Evolutionary conservation across 2,113 vertebrate genomes (phyloP).

Genomic region (Prunella fulvescens): DNA sequence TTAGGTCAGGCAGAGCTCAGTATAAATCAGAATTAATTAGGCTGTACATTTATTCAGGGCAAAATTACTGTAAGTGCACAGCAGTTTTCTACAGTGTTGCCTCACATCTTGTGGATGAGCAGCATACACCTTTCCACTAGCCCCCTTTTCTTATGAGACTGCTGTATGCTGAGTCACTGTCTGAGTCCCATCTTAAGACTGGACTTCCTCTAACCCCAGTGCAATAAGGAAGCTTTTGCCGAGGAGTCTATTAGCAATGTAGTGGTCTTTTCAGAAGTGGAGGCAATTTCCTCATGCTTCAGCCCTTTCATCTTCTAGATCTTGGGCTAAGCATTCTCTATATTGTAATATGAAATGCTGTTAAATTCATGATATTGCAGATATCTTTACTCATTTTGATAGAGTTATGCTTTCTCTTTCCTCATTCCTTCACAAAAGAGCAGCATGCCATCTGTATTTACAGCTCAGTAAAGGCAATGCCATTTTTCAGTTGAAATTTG

Average conservation of each 20-base stretch:
- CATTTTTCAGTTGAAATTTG: not conserved
- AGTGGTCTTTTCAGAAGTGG: not conserved
- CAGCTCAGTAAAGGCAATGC: not conserved
- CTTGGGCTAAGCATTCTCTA: not conserved
- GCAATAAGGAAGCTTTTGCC: not conserved
- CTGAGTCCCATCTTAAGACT: not conserved
- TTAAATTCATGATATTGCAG: not conserved
- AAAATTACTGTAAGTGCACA: not conserved
- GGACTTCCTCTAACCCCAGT: not conserved
- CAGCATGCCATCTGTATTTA: not conserved
- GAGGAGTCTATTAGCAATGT: not conserved
- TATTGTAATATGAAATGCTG: not conserved
- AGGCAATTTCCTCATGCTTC: not conserved
- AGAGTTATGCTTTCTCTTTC: not conserved
- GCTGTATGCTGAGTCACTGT: not conserved
- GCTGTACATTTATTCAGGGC: not conserved
- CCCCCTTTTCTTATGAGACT: not conserved
- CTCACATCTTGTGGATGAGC: not conserved
- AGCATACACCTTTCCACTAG: not conserved
- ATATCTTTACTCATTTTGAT: not conserved
- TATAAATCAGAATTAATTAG: not conserved
- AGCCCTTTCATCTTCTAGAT: not conserved
- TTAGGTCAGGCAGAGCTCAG: not conserved
- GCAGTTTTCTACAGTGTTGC: not conserved
- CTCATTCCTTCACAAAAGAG: not conserved